These are phyloP conservation scores for Solea solea DNA, from an alignment of 2,113 vertebrate species.

Conservation along the genomic window DNA sequence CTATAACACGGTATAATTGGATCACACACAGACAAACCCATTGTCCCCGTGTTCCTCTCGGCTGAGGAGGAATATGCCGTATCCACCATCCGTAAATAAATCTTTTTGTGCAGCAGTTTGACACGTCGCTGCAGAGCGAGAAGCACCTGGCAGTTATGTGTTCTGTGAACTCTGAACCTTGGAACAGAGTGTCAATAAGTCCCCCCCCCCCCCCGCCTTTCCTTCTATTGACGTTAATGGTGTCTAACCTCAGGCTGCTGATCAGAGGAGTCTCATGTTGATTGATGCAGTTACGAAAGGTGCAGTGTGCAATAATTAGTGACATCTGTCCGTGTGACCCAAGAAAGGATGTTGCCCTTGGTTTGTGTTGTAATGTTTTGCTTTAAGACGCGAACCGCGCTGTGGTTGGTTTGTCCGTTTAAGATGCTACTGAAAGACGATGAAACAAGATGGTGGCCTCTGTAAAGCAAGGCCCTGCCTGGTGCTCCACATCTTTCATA, in stretches of 20 bases:
- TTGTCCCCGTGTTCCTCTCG: background rate
- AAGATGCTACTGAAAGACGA: too few relatives aligned
- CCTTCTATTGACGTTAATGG: constrained; percentile 10
- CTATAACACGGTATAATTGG: constrained; percentile 20
- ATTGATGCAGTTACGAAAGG: background rate
- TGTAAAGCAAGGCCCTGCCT: too few relatives aligned
- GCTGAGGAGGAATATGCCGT: background rate
- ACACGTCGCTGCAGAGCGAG: constrained; percentile 5
- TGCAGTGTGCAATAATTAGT: background rate
- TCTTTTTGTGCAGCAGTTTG: constrained; percentile 3
- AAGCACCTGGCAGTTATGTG: constrained; percentile 30
- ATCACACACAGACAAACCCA: constrained; percentile 17
- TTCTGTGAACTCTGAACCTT: constrained; percentile 44
- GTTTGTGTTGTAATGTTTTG: too few relatives aligned
- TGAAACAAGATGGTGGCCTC: too few relatives aligned
- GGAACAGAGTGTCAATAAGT: constrained; percentile 12
- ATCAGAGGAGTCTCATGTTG: constrained; percentile 1
- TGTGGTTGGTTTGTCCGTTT: too few relatives aligned
- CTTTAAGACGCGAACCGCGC: too few relatives aligned
- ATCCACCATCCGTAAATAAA: background rate
- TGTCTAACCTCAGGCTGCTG: constrained; percentile 27
- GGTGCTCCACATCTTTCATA: too few relatives aligned
- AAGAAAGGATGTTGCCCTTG: too few relatives aligned
- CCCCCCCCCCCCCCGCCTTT: too few relatives aligned
- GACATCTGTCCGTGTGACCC: too few relatives aligned